phyloP scores from a whole-genome alignment of 2,113 vertebrate species.

The Ictalurus punctatus region DNA sequence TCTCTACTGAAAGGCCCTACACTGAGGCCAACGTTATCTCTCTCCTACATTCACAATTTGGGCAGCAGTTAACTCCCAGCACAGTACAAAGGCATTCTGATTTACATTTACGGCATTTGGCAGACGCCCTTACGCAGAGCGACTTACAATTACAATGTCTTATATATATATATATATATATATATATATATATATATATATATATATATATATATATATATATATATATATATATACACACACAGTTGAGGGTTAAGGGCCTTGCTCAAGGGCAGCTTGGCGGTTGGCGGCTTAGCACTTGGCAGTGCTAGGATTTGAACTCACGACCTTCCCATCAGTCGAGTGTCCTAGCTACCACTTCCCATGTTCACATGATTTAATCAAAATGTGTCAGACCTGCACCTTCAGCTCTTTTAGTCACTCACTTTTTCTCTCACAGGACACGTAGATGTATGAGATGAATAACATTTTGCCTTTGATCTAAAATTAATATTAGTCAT shows the following conservation, averaged over 20 bases:
- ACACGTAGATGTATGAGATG: not conserved
- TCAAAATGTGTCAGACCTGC: slow-evolving; percentile 50
- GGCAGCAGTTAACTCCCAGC: slow-evolving; percentile 36
- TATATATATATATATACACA: too few species aligned
- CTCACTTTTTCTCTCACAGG: not conserved
- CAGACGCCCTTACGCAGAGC: too few species aligned
- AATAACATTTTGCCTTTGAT: not conserved
- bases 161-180: too few species aligned
- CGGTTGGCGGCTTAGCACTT: too few species aligned
- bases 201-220: too few species aligned
- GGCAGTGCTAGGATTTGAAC: too few species aligned
- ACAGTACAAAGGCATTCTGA: slow-evolving; percentile 33
- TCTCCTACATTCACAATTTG: slow-evolving; percentile 47
- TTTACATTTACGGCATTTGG: not conserved
- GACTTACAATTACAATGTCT: too few species aligned
- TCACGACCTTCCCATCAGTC: too few species aligned
- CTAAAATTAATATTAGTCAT: not conserved
- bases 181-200: too few species aligned
- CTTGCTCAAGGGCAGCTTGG: too few species aligned
- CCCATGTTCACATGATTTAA: slow-evolving; percentile 14
- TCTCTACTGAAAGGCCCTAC: slow-evolving; percentile 41
- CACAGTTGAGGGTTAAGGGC: too few species aligned
- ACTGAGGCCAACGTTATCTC: slow-evolving; percentile 51
- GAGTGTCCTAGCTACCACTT: too few species aligned
- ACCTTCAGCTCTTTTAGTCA: not conserved